phyloP scores from a whole-genome alignment of 2,888 invertebrate species.

The Erebia epiphron region DNA sequence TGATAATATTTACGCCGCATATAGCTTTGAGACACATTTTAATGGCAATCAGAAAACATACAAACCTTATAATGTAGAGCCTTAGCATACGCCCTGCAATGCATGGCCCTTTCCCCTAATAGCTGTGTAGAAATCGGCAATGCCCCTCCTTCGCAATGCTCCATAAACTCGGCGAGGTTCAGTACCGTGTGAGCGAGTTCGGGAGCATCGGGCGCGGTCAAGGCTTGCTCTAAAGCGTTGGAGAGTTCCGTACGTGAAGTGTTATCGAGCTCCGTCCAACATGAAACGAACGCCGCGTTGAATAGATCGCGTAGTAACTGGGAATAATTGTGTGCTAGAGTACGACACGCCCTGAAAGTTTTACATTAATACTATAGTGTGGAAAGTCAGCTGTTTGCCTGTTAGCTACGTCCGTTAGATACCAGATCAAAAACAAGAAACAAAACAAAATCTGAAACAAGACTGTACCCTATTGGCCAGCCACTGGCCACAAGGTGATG shows the following conservation, averaged over 20 bases:
- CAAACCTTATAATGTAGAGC: constrained; percentile 84
- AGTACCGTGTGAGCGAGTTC: constrained; percentile 98
- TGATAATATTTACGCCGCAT: not conserved
- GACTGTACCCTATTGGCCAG: no score
- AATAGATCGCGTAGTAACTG: constrained; percentile 98
- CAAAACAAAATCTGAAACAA: no score
- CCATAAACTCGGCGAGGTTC: constrained; percentile 99
- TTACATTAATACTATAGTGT: not conserved
- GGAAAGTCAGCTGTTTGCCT: not conserved
- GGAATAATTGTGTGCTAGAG: constrained; percentile 96
- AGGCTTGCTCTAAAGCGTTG: constrained; percentile 92
- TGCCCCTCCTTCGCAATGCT: constrained; percentile 98
- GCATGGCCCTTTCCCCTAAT: constrained; percentile 96
- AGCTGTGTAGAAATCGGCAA: constrained; percentile 94
- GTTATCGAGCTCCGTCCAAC: constrained; percentile 97
- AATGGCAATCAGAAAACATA: not conserved
- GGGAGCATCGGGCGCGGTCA: constrained; percentile 96
- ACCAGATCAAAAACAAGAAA: no score
- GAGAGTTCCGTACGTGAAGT: constrained; percentile 93
- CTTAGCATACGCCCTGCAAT: constrained; percentile 90
- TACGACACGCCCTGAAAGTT: constrained; percentile 90
- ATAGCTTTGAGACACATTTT: not conserved
- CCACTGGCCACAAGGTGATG: no score
- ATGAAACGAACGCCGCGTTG: constrained; percentile 99
- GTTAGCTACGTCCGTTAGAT: no score